These are phyloP conservation scores for Xestia rhomboidea DNA, from an alignment of 2,888 invertebrate genomes.

Conservation along the genomic window DNA sequence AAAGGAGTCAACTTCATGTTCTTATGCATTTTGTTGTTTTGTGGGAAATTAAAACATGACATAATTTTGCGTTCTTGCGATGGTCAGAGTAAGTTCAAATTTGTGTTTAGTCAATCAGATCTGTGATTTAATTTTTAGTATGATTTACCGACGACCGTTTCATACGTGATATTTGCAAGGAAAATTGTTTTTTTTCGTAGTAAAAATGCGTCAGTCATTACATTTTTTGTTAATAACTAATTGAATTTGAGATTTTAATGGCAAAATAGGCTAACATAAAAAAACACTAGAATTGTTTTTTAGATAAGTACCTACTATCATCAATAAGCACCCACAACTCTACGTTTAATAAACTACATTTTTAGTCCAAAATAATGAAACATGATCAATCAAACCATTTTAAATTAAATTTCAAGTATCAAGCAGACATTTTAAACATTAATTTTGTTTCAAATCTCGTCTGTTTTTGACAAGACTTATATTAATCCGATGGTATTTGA, in stretches of 20 bases:
- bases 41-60: background rate
- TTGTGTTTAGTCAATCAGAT: too few species aligned
- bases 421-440: conserved; percentile 37
- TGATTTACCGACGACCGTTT: too few species aligned
- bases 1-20: background rate
- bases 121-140: too few species aligned
- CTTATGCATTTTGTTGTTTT: background rate
- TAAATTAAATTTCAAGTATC: conserved; percentile 49
- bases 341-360: background rate
- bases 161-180: too few species aligned
- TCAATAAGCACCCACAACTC: background rate
- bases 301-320: background rate
- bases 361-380: conserved; percentile 16
- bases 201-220: background rate
- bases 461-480: conserved; percentile 51
- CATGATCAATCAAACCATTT: conserved; percentile 36
- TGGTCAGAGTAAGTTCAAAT: too few species aligned
- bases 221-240: background rate
- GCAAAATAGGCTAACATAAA: background rate
- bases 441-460: conserved; percentile 40
- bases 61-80: too few species aligned
- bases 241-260: background rate
- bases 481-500: conserved; percentile 48
- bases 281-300: background rate
- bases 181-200: too few species aligned